Conservation (phyloP, 2,113 vertebrate genomes). For the Daboia siamensis region DNA sequence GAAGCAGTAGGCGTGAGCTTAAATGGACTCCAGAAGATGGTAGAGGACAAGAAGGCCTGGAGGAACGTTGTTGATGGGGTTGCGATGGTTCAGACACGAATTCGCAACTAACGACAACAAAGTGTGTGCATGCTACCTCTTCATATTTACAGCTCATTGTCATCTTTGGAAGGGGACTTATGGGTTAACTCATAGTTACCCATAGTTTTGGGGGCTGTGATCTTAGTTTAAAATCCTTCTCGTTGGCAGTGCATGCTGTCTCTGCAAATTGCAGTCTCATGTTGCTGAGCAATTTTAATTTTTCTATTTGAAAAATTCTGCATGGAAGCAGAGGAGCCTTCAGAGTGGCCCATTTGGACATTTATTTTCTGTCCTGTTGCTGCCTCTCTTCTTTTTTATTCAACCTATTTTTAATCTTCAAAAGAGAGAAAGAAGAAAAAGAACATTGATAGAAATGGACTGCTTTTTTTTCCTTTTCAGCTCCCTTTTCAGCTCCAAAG, state of each 20-base stretch:
- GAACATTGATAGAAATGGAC: background rate
- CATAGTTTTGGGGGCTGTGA: background rate
- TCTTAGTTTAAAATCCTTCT: background rate
- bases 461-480: background rate
- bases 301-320: background rate
- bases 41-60: no score
- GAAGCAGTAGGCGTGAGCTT: no score
- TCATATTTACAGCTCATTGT: background rate
- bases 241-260: background rate
- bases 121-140: background rate
- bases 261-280: background rate
- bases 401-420: rapidly evolving
- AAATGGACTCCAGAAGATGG: no score
- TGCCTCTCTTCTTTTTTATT: background rate
- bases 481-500: background rate
- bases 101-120: no score
- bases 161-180: background rate
- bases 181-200: background rate
- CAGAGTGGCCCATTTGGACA: background rate
- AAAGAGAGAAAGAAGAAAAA: background rate
- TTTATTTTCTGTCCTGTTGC: background rate
- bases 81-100: no score
- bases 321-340: background rate
- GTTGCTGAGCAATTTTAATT: background rate
- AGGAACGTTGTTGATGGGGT: no score